Evolutionary conservation across 2,888 invertebrate species (phyloP), one percentile per base, ranked within the genome.

Genomic region (Schizaphis graminum): DNA sequence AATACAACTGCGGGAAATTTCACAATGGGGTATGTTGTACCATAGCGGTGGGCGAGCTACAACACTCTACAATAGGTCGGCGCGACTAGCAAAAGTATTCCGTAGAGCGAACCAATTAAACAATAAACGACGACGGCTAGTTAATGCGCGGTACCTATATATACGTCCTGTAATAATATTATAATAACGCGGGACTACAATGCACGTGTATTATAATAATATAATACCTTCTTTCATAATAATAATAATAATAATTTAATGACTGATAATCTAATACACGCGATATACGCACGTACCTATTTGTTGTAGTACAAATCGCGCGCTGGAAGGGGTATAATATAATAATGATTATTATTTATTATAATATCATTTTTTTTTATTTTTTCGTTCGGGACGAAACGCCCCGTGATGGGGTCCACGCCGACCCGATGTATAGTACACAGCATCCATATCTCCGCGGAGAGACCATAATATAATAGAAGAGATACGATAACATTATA

Each of bases 81-180:
- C 28, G 28, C 28, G 47, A 16, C 67, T 26, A 28, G 85, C 53
- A 53, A 91, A n/a, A 86, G 16, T 61, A 47, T 49, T 86, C 49
- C 56, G 47, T 35, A n/a, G 77, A 7, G 56, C 84, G 28, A 93
- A 93, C 93, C 93, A 35, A 93, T 93, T 93, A 93, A 93, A 93
- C 93, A 89, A 93, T 93, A 93, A 93, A 93, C 89, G 93, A 93
- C 89, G 84, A 44, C 93, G 89, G 89, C 57, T 35, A 47, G 85
- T 85, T 93, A 93, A 93, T 93, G 21, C 44, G 35, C 77, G 13
- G 28, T 16, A 11, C 56, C 24, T 44, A 77, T 8, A 28, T 7
- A n/a, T n/a, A n/a, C n/a, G n/a, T n/a, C 53, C 21, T 21, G 28
- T 49, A 87, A 92, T 49, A 90, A 91, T 57, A 91, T 44, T 41